Base-by-base conservation (phyloP, 37 sponge, comb jelly and placozoan species). In the Chondrosia reniformis region DNA sequence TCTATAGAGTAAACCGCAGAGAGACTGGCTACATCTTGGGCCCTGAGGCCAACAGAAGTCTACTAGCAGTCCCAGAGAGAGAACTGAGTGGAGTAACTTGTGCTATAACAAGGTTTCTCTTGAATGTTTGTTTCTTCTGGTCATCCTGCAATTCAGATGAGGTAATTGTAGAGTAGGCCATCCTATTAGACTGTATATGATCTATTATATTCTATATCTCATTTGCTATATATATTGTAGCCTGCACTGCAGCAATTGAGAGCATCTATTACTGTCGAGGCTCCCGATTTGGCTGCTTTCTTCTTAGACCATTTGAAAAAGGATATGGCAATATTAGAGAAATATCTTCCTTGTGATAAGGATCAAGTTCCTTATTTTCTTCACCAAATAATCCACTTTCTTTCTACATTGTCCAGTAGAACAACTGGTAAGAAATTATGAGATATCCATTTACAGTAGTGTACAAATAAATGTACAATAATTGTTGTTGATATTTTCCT, bases 71-170 rank as follows among this genome's bases (percentile, higher is more conserved):
- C 9, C 72, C 72, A 39, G 72, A 69, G 72, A 41, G 72, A 13
- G 42, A 69, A 41, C 42, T 69, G n/a, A 43, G 44, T 21, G n/a
- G 44, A 36, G 25, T 69, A 24, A 5, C 43, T 69, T 69, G 72
- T 69, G 72, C 72, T 41, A 44, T 69, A 44, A 69, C 41, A n/a
- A 69, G 72, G 36, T 69, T 69, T 44, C 39, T 69, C 9, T 44
- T 69, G 17, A 41, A 69, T 69, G 72, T 44, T 39, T 69, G 72
- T 6, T 69, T 69, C 24, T 24, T 69, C 0, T 69, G 72, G 72
- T 69, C 72, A 39, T 33, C 72, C 43, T 69, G 72, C 42, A 41
- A 69, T 40, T 39, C 30, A 7, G 7, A 6, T 59, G 17, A 59
- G 61, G 61, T 59, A 13, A 5, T 49, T 15, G 52, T 49, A 49